Evolutionary conservation across 2,113 vertebrate species (phyloP), one percentile per base, ranked within the genome.

Genomic region (Pagrus major): DNA sequence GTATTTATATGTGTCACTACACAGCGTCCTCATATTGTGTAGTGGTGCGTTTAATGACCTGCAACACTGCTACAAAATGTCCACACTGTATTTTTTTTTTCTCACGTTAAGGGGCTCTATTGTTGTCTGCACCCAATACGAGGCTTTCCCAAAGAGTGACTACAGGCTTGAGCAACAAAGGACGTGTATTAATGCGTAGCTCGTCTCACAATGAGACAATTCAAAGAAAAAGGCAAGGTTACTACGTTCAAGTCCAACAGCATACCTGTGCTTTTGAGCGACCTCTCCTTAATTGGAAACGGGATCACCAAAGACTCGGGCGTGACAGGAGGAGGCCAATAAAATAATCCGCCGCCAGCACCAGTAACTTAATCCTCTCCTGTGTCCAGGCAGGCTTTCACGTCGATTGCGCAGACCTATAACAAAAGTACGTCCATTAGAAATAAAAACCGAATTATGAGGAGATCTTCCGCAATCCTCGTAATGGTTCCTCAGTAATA

Each of bases 321-420:
- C 69, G 84, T 73, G 84, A 86, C 80, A 92, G 60, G 84, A 89
- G 65, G 78, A 91, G 87, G 88, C 89, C 88, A 90, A 93, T 90
- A 85, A 89, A 94, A 93, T 90, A 93, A 94, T 94, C 93, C 92
- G 12, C 87, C 69, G 47, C 81, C 65, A 71, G 82, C 68, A 92
- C 69, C 80, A 88, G 93, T 90, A 93, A 95, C 90, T 88, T 94
- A 95, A 95, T 95, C 94, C 94, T 86, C 87, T 82, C 81, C 88
- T 73, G 86, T 78, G 80, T 90, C 81, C 90, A 55, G 76, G 75
- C 72, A 80, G 64, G 58, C 71, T 74, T 67, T 80, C 80, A 74
- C 79, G 74, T 70, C 64, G 78, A 91, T 21, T 72, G 78, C 83
- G 77, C 64, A 76, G 85, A 86, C 78, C 85, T 84, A 42, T 3